These are phyloP conservation scores for Paramisgurnus dabryanus DNA, from an alignment of 2,113 vertebrate species.

Conservation along the genomic window DNA sequence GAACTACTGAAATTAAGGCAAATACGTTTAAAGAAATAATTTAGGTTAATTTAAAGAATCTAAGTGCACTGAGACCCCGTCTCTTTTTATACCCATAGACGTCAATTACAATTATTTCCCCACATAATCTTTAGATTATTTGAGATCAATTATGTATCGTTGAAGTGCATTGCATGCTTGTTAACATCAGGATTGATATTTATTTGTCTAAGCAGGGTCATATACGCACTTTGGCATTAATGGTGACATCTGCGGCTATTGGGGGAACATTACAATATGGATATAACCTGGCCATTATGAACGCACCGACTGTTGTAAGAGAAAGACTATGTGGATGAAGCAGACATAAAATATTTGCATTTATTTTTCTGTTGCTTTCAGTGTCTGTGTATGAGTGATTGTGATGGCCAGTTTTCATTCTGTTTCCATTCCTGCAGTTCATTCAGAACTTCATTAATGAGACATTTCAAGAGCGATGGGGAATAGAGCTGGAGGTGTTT, in stretches of 20 bases:
- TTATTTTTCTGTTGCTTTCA: background rate
- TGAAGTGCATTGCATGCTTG: background rate
- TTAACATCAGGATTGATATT: background rate
- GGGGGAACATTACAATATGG: conserved; percentile 93
- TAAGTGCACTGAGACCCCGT: too few species aligned
- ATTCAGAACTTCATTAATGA: conserved; percentile 86
- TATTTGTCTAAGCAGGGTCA: conserved; percentile 64
- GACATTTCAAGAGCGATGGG: conserved; percentile 77
- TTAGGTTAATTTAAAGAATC: too few species aligned
- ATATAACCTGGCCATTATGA: conserved; percentile 91
- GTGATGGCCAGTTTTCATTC: background rate
- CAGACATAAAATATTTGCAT: background rate
- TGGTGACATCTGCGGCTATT: conserved; percentile 82
- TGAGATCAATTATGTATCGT: too few species aligned
- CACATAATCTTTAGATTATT: too few species aligned
- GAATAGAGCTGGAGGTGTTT: conserved; percentile 68
- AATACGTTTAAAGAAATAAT: too few species aligned
- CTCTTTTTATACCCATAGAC: too few species aligned
- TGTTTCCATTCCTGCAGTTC: conserved; percentile 68
- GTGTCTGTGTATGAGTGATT: background rate
- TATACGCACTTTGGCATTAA: conserved; percentile 77
- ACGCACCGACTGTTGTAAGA: conserved; percentile 82
- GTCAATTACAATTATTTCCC: too few species aligned
- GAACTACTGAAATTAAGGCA: too few species aligned
- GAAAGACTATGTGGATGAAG: background rate